Conservation (phyloP, 2,113 vertebrate genomes). For the Perccottus glenii region DNA sequence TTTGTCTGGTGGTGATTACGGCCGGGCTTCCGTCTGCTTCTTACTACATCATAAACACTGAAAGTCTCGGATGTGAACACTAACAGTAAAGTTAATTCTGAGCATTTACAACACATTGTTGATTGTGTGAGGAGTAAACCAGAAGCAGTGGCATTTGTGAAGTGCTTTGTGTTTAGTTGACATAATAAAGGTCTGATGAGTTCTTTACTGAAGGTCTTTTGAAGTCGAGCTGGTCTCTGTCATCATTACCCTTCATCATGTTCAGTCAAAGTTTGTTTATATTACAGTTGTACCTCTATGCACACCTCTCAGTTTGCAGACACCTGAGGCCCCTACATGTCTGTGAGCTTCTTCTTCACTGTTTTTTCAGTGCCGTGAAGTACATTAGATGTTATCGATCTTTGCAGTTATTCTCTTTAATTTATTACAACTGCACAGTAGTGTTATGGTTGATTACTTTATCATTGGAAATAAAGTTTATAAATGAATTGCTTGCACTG, state of each 20-base stretch:
- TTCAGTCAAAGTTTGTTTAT: slow-evolving; percentile 5
- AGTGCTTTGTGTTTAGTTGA: neutral
- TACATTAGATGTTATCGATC: neutral
- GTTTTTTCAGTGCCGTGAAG: neutral
- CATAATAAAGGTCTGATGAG: neutral
- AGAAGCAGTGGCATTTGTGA: neutral
- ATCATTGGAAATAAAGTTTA: too few species aligned
- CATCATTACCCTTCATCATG: slow-evolving; percentile 26
- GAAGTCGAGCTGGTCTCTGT: slow-evolving; percentile 14
- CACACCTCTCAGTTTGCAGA: slow-evolving; percentile 23
- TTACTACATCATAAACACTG: slow-evolving; percentile 39
- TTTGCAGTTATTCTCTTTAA: too few species aligned
- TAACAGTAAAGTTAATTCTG: slow-evolving; percentile 24
- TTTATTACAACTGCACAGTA: too few species aligned
- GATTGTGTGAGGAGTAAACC: slow-evolving; percentile 3
- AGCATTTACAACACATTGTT: slow-evolving; percentile 2
- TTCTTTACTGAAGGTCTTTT: neutral
- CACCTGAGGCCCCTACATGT: slow-evolving; percentile 29
- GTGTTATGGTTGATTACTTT: too few species aligned
- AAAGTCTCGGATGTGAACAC: slow-evolving; percentile 28
- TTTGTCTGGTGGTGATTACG: slow-evolving; percentile 53
- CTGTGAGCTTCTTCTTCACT: too few species aligned
- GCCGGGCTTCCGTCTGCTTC: slow-evolving; percentile 26
- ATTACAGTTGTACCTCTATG: slow-evolving; percentile 5
- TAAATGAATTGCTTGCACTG: too few species aligned